Base-by-base conservation (phyloP, 2,797 vertebrate genomes). In the Brachymystax lenok region DNA sequence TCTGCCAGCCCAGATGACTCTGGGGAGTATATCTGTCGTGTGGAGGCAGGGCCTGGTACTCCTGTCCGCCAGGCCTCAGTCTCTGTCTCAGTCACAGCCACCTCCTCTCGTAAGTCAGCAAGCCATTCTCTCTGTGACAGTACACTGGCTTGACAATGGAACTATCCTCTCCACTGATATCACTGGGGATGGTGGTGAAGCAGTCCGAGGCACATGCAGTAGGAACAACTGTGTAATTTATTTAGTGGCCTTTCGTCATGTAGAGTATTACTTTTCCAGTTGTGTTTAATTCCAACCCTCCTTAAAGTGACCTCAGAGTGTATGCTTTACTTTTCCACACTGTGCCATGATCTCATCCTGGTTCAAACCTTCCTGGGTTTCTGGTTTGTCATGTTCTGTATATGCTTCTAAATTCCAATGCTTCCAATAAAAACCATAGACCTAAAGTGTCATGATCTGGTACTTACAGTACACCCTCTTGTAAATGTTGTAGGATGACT, bases 11-110 rank as follows among this genome's bases (percentile, higher is more conserved):
- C 91, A 0, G 95, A 95, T 0, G 98, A 99, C 78, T 94, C 95
- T 0, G 98, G 98, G 19, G 97, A 98, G 77, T 99, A 97, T 0
- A 92, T 97, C 85, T 99, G 98, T 84, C 93, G 88, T 1, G 94
- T 96, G 40, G 90, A 92, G 19, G 88, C 89, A 69, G 78, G 46
- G 73, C 51, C 80, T 2, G 89, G 87, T 56, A 78, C 89, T 68
- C 81, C 77, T 5, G 74, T 91, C 46, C 94, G 93, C 0, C 96
- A 97, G 88, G 93, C 95, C 0, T 95, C 96, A 7, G 94, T 98
- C 70, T 89, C 94, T 0, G 90, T 99, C 73, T 94, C 95, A 0
- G 95, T 98, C 83, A 76, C 91, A 0, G 90, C 95, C 0, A 88
- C 92, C 3, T 88, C 93, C 8, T 93, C 92, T 73, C 93, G 95